Evolutionary conservation across 1,140 invertebrate species (phyloP), one percentile per base, ranked within the genome.

Genomic region (Planococcus citri): DNA sequence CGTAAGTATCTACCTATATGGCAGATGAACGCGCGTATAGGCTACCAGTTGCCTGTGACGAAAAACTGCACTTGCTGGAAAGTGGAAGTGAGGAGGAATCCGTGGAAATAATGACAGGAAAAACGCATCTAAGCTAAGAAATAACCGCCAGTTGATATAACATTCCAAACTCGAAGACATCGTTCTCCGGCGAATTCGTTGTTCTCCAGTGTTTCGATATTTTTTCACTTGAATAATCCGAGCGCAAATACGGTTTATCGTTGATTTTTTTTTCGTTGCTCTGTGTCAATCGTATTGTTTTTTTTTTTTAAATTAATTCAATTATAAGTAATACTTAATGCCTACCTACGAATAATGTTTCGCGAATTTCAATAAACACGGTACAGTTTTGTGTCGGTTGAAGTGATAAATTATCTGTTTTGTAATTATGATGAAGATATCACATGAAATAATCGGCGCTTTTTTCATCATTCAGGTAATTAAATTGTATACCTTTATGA

Each of bases 51-150:
- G n/a, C n/a, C n/a, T n/a, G 12, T 33, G 4, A 33, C 29, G 29
- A 33, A 33, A 33, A 33, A 33, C 29, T 33, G 29, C 29, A 33
- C 29, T 27, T 64, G 10, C 25, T 25, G 20, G 25, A 64, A 64
- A 64, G 60, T 64, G 25, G 60, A 64, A 64, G 60, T 64, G 22
- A 64, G 60, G 25, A 24, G 60, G 17, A 64, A 27, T 25, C 21
- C 60, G 60, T 64, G 60, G 60, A 64, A 64, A 64, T 64, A 27
- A 64, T 64, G 60, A 27, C 60, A 64, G 60, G 60, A 64, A 64
- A 64, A 64, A 64, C 60, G 60, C 25, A 25, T 64, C 25, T 27
- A 64, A 64, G 60, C 25, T 27, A 64, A 64, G 60, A 27, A 14
- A 25, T 24, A 64, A 64, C 60, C 25, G 60, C 17, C 60, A 64